Evolutionary conservation across 2,797 vertebrate species (phyloP).

Genomic region (Staurois parvus): DNA sequence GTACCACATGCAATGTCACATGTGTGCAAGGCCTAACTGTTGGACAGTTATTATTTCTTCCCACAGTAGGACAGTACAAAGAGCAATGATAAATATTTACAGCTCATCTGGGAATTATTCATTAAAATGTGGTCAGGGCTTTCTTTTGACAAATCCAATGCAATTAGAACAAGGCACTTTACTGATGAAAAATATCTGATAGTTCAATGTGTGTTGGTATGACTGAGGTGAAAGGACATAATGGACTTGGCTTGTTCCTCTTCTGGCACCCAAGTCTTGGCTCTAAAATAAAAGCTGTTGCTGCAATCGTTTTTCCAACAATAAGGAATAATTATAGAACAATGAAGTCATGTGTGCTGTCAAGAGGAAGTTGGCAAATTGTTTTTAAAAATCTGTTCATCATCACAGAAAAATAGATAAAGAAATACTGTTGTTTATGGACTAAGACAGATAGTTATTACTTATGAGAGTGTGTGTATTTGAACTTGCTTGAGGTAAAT

Average conservation of each 20-base stretch:
- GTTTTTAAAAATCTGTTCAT: constrained; percentile 2
- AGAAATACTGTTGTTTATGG: not conserved
- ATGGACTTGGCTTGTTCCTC: not conserved
- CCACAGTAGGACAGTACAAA: not conserved
- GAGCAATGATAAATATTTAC: not conserved
- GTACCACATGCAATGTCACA: too few relatives aligned
- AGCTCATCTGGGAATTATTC: not conserved
- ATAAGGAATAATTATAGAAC: constrained; percentile 14
- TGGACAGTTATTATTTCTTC: not conserved
- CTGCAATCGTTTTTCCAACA: constrained; percentile 1
- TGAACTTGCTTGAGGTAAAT: not conserved
- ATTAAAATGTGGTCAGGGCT: not conserved
- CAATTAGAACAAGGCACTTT: not conserved
- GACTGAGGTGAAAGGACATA: not conserved
- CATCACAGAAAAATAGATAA: constrained; percentile 7
- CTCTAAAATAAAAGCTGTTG: not conserved
- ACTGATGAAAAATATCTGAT: not conserved
- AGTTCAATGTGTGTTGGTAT: not conserved
- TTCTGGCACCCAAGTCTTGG: not conserved
- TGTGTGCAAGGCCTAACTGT: not conserved
- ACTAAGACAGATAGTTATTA: too few relatives aligned
- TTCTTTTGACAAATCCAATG: not conserved
- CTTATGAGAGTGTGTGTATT: not conserved
- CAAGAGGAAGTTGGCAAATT: constrained; percentile 29
- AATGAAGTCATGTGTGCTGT: constrained; percentile 32